These are phyloP conservation scores for Anomalospiza imberbis DNA, from an alignment of 2,797 vertebrate species.

Conservation along the genomic window DNA sequence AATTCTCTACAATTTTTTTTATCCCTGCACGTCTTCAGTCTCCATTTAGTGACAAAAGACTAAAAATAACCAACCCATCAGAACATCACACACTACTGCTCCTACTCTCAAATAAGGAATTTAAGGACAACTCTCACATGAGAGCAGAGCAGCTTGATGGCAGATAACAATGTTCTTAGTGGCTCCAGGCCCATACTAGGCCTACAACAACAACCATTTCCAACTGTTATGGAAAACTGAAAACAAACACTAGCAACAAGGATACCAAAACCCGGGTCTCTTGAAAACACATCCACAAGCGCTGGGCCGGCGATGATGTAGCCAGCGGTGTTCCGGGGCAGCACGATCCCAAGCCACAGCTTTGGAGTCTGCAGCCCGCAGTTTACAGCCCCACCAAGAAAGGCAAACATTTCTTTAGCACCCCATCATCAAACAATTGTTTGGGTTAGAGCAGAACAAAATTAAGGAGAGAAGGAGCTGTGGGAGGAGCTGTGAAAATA, in stretches of 20 bases:
- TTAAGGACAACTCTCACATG: neutral
- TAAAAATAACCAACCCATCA: neutral
- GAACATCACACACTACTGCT: neutral
- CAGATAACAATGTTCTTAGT: neutral
- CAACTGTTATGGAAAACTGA: neutral
- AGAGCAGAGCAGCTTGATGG: neutral
- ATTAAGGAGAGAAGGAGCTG: neutral
- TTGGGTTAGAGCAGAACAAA: neutral
- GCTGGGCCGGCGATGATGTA: rapidly evolving
- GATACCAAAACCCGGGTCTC: neutral
- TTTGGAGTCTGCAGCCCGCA: neutral
- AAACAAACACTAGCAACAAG: neutral
- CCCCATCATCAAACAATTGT: neutral
- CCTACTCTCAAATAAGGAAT: neutral
- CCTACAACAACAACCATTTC: neutral
- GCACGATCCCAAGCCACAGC: neutral
- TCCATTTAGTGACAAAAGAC: neutral
- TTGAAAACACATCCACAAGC: neutral
- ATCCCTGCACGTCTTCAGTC: neutral
- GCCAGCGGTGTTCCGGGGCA: neutral
- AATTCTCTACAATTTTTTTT: neutral
- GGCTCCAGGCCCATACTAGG: neutral
- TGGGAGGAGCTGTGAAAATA: neutral
- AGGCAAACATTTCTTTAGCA: neutral
- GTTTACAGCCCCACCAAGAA: neutral